Evolutionary conservation across 2,113 vertebrate species (phyloP).

Genomic region (Erythrolamprus reginae): DNA sequence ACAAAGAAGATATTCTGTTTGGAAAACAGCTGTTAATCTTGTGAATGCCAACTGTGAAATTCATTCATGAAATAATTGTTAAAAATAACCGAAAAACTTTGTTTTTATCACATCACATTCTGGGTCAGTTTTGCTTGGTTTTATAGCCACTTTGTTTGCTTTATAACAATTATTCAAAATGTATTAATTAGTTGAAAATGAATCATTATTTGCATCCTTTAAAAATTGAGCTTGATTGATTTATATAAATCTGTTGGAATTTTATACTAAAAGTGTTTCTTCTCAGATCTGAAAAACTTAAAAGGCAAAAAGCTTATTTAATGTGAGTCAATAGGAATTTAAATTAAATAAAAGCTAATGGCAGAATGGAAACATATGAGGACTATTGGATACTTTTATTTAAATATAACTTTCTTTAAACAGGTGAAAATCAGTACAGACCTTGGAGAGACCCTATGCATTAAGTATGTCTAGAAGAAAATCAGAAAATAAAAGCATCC

Average conservation of each 20-base stretch:
- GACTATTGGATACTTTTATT: neutral
- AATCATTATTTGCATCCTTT: no score
- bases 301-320: neutral
- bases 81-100: neutral
- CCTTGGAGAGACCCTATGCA: conserved; percentile 13
- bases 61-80: neutral
- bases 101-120: neutral
- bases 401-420: conserved; percentile 27
- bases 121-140: neutral
- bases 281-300: neutral
- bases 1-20: neutral
- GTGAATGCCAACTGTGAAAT: neutral
- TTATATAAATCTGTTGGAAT: neutral
- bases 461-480: conserved; percentile 74
- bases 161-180: neutral
- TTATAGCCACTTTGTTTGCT: neutral
- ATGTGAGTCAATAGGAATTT: neutral
- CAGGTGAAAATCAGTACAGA: conserved; percentile 50
- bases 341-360: neutral
- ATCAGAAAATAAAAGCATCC: conserved; percentile 76
- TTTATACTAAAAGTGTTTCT: neutral
- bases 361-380: neutral
- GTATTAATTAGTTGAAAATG: no score
- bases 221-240: no score
- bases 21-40: neutral